Evolutionary conservation across 2,888 invertebrate genomes (phyloP), one percentile per base, ranked within the genome.

Genomic region (Caenorhabditis zanzibari): DNA sequence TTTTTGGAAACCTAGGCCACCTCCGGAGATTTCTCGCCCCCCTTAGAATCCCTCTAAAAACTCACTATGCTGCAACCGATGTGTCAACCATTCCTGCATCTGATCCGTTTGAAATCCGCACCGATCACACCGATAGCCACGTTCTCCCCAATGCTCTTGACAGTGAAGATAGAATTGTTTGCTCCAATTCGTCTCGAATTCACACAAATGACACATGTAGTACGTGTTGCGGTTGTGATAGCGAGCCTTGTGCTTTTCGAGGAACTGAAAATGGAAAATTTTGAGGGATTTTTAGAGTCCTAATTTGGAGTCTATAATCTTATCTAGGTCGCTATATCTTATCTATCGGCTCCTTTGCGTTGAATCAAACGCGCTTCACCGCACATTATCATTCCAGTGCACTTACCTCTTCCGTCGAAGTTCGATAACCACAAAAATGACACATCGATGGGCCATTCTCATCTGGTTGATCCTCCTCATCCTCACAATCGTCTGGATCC

Each of bases 61-160:
- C 90, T 49, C 54, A 91, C 91, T 89, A 86, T 95, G 95, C 71
- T 93, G 93, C 82, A 94, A 94, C 69, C 95, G 93, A 90, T 95
- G 95, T 1, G 94, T 93, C 76, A 95, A 93, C 66, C 95, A 91
- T 83, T 94, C 93, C 35, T 94, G 94, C 75, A 95, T 93, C 54
- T 93, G 93, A n/a, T 93, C 92, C 1, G 90, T 91, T 0, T 26
- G 41, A 86, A 93, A 94, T n/a, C 92, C 93, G 93, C 95, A 95
- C 72, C 93, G 93, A 88, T 95, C 95, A 92, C 95, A 95, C 86
- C 93, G 93, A 90, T 94, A 95, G n/a, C 95, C 95, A n/a, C 95
- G 95, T 22, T 95, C 95, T 63, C 61, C 58, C 83, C 84, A 91
- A 75, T 93, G 93, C 19, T 86, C 75, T 88, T 94, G 94, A 94